Evolutionary conservation across 2,888 invertebrate species (phyloP), one percentile per base, ranked within the genome.

Genomic region (Agapetus fuscipes): DNA sequence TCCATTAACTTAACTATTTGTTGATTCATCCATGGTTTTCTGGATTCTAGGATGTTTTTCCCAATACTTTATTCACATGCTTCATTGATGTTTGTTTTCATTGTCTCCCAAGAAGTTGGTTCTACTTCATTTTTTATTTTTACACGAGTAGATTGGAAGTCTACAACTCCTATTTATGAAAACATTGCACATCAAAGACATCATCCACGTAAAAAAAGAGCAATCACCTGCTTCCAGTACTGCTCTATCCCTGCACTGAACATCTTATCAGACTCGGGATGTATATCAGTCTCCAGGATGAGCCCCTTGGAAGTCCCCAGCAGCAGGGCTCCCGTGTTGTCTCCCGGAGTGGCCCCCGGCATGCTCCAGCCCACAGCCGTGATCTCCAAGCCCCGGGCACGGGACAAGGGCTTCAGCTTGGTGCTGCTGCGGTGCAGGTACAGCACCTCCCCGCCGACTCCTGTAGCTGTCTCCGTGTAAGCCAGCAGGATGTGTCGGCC

Each of bases 321-420:
- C 27, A 96, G 64, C 52, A 96, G 90, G 0, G 87, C 78, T 1
- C 88, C 88, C 0, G 93, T 89, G 1, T 79, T 72, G 1, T 57
- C 61, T 42, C 80, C 79, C 0, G 77, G 80, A 2, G 71, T 75
- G 49, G 84, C 82, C 40, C 74, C 73, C 50, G n/a, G n/a, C n/a
- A 74, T 75, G 59, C 88, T 93, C 85, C 94, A 96, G 1, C 83
- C 94, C 0, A 96, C 85, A 34, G 89, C 84, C 0, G 93, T 91
- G 15, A 96, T 80, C 56, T 88, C 83, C 58, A 90, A 86, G 27
- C 83, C 80, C 48, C 74, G 68, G 31, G 78, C 78, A 58, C 81
- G 83, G 17, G 56, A 60, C 0, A 70, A 62, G 4, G 61, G 29
- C 53, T 84, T 84, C 7, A 82, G 71, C 60, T 86, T 91, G 3